Conservation (phyloP, 2,797 vertebrate species). For the Pantherophis vulpinus region DNA sequence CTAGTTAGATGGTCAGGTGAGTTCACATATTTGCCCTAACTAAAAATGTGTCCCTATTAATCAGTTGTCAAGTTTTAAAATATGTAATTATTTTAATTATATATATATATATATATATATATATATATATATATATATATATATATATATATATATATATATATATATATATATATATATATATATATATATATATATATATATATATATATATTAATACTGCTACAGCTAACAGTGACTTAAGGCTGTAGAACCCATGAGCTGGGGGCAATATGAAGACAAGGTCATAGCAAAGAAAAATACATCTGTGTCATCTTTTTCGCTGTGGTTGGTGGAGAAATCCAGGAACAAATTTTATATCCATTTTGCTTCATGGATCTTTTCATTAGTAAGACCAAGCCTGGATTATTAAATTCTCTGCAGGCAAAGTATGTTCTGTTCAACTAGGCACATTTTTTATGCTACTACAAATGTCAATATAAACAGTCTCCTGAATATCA, state of each 20-base stretch:
- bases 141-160: not conserved
- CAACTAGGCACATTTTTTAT: not conserved
- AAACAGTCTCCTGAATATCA: not conserved
- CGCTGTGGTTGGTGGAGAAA: not conserved
- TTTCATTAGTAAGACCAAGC: not conserved
- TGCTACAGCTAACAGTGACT: not conserved
- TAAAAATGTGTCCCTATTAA: not conserved
- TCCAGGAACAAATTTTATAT: not conserved
- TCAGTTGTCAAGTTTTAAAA: not conserved
- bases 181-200: not conserved
- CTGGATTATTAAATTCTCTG: not conserved
- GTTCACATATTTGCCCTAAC: not conserved
- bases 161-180: not conserved
- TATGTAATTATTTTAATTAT: not conserved
- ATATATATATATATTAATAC: not conserved
- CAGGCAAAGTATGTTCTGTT: not conserved
- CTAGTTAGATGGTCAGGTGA: not conserved
- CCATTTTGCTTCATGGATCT: not conserved
- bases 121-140: no score
- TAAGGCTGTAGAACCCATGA: not conserved
- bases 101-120: not conserved
- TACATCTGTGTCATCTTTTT: not conserved
- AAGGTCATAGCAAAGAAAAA: not conserved
- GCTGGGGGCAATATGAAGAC: not conserved
- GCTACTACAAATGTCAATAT: not conserved